Evolutionary conservation across 1,140 invertebrate species (phyloP), one percentile per base, ranked within the genome.

Genomic region (Leptopilina boulardi): DNA sequence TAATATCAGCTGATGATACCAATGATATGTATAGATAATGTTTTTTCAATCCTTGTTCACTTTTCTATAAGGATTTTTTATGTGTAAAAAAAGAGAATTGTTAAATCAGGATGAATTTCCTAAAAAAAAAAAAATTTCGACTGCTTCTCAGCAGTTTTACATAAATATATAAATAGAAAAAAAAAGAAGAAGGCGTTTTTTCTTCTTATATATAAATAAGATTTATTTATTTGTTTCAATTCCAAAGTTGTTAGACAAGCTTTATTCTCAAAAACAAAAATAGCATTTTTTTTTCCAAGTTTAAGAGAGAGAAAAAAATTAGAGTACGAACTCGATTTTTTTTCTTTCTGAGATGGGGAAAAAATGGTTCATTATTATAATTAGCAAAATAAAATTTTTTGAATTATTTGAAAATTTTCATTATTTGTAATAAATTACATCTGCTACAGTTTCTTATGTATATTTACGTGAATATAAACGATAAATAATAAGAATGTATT

Each of bases 1-100:
- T n/a, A 30, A n/a, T 34, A 66, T 30, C 13, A 66, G 59, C 59
- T 66, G 59, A 66, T 34, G 59, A 66, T 66, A 66, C 59, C 59
- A 66, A 66, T 66, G 59, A 66, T 38, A 38, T 3, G 6, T 66
- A 13, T 66, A 30, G 59, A 66, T 66, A 66, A 11, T 26, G 23
- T 26, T 66, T 51, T 56, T 66, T 66, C 5, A 30, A 66, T 66
- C 26, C 59, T 66, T 66, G 26, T 66, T 15, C 59, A 66, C 26
- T 26, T 30, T 66, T 26, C 23, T 13, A 66, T 66, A n/a, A 66
- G 23, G 26, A 66, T 6, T 66, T 59, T 23, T 66, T 66, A 51
- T 18, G 47, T n/a, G 47, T 18, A 8, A 51, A 18, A 51, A 47
- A 18, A 42, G 9, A 42, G n/a, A 51, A 51, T 51, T 51, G 47